These are phyloP conservation scores for Grallaria varia DNA, from an alignment of 2,113 vertebrate species.

Conservation along the genomic window DNA sequence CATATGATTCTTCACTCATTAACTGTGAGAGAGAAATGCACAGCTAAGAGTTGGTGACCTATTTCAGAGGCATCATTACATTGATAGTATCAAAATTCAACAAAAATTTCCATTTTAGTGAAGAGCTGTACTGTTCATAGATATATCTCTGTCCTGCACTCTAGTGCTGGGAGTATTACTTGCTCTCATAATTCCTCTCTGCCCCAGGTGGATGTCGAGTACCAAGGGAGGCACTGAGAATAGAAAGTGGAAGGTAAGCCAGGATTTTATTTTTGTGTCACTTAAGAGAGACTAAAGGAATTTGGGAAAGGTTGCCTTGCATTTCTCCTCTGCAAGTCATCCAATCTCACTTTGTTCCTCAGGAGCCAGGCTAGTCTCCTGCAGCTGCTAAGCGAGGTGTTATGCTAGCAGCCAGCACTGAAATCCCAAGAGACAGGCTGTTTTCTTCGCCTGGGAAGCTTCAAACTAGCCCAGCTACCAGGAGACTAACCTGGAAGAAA, in stretches of 20 bases:
- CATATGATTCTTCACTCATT: neutral
- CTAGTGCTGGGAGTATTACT: neutral
- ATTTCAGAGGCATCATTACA: neutral
- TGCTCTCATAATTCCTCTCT: neutral
- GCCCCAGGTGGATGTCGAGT: neutral
- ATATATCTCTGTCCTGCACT: neutral
- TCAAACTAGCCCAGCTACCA: neutral
- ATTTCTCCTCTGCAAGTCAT: neutral
- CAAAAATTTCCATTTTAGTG: neutral
- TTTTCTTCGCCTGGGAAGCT: neutral
- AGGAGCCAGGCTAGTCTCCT: neutral
- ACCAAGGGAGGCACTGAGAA: neutral
- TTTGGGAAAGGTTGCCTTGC: neutral
- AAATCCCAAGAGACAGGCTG: neutral
- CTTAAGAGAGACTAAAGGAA: neutral
- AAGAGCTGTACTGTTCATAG: neutral
- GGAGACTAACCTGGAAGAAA: neutral
- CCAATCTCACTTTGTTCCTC: neutral
- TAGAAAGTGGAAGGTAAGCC: neutral
- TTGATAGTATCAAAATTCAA: neutral
- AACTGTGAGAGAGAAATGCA: neutral
- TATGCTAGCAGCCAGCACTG: neutral
- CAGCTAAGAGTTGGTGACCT: neutral
- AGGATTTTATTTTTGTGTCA: neutral
- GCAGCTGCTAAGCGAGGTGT: neutral